These are phyloP conservation scores for Cephus cinctus DNA, from an alignment of 1,140 invertebrate species.

Conservation along the genomic window DNA sequence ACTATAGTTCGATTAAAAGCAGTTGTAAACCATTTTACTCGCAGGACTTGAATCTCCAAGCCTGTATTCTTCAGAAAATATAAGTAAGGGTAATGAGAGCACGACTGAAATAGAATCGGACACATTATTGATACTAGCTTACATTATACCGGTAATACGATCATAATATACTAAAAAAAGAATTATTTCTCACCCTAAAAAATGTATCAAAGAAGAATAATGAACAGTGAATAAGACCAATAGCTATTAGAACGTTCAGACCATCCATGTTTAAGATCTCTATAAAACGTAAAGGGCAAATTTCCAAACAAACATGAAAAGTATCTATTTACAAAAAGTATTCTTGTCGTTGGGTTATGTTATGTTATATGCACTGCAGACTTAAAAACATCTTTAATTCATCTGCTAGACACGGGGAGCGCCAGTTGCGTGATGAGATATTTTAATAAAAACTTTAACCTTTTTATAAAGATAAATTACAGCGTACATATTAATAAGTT, in stretches of 20 bases:
- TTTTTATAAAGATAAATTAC: no score
- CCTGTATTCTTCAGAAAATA: constrained; percentile 74
- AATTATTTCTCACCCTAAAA: constrained; percentile 61
- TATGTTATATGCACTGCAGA: no score
- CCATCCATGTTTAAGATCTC: constrained; percentile 53
- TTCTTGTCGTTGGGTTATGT: no score
- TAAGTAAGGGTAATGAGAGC: constrained; percentile 77
- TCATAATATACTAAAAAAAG: constrained; percentile 13
- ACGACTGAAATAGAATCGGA: constrained; percentile 64
- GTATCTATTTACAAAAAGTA: no score
- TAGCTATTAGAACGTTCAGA: constrained; percentile 42
- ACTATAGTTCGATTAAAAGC: constrained; percentile 73
- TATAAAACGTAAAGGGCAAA: no score
- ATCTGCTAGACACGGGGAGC: no score
- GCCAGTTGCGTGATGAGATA: no score
- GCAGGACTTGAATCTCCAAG: constrained; percentile 68
- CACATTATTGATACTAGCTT: neutral
- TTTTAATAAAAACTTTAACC: no score
- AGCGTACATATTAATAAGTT: no score
- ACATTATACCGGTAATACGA: neutral
- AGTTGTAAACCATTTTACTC: constrained; percentile 74
- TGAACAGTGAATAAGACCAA: constrained; percentile 60
- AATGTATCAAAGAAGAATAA: constrained; percentile 71
- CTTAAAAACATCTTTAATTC: no score
- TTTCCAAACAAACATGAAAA: no score